phyloP scores from a whole-genome alignment of 2,797 vertebrate genomes.

The Poeciliopsis paucimaculata region DNA sequence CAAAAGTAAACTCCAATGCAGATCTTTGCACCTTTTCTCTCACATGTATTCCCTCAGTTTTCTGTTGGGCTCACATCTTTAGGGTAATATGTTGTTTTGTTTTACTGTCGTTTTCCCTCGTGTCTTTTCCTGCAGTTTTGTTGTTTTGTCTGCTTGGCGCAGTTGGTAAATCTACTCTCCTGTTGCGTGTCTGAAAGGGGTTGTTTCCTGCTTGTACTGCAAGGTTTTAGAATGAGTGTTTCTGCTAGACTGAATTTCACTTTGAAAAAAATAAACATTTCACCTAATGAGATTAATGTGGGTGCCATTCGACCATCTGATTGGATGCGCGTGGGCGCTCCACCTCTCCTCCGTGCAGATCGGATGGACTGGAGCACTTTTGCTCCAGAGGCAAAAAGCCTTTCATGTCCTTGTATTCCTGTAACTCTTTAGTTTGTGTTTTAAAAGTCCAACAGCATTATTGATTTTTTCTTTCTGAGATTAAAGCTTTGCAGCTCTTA shows the following conservation, averaged over 20 bases:
- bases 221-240: slow-evolving; percentile 56
- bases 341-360: slow-evolving; percentile 33
- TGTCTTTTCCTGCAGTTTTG: not conserved
- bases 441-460: slow-evolving; percentile 71
- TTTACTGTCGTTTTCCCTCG: not conserved
- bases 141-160: not conserved
- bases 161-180: not conserved
- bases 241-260: slow-evolving; percentile 66
- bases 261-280: slow-evolving; percentile 60
- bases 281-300: slow-evolving; percentile 65
- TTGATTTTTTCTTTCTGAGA: slow-evolving; percentile 71
- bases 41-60: not conserved
- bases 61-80: not conserved
- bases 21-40: slow-evolving; percentile 5
- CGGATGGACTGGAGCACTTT: slow-evolving; percentile 33
- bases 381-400: slow-evolving; percentile 32
- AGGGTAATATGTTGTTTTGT: not conserved
- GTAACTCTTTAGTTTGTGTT: slow-evolving; percentile 66
- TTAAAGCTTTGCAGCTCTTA: slow-evolving; percentile 73
- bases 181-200: slow-evolving; percentile 14
- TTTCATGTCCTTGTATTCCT: slow-evolving; percentile 64
- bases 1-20: not conserved
- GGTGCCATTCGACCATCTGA: slow-evolving; percentile 31
- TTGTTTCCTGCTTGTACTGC: not conserved
- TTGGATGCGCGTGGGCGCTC: slow-evolving; percentile 36